Conservation (phyloP, 2,797 vertebrate genomes). For the Aulostomus chinensis region DNA sequence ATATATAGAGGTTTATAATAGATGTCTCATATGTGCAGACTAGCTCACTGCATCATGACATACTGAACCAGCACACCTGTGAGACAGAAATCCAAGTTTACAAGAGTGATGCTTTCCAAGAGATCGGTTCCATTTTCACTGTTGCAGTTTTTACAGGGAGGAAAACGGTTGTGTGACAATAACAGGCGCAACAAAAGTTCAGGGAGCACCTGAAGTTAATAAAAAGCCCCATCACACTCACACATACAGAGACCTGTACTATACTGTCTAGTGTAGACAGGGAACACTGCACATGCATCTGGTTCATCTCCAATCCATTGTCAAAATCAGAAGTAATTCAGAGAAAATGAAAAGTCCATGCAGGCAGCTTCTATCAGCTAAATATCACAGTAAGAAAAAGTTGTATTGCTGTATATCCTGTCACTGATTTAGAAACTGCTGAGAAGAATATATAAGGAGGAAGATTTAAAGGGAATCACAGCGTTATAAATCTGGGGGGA, state of each 20-base stretch:
- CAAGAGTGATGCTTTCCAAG: no score
- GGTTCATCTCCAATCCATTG: background rate
- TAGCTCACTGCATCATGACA: background rate
- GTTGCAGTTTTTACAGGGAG: background rate
- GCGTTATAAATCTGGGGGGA: no score
- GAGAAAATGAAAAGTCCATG: slow-evolving; percentile 9
- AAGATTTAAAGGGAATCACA: no score
- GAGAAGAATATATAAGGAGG: no score
- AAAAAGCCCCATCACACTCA: slow-evolving; percentile 1
- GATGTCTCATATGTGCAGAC: slow-evolving; percentile 1
- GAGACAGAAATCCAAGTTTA: slow-evolving; percentile 1
- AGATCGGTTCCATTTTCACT: background rate
- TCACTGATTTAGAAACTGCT: background rate
- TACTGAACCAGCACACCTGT: background rate
- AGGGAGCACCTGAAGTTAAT: slow-evolving; percentile 22
- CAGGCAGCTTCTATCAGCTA: slow-evolving; percentile 1
- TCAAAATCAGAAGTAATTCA: background rate
- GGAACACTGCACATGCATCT: background rate
- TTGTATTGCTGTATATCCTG: background rate
- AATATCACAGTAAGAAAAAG: background rate
- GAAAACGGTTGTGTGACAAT: background rate
- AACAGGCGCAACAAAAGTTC: background rate
- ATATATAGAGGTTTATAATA: slow-evolving; percentile 6
- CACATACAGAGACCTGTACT: background rate
- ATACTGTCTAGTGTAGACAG: background rate